These are phyloP conservation scores for Monarcha castaneiventris DNA, from an alignment of 2,113 vertebrate genomes.

Conservation along the genomic window DNA sequence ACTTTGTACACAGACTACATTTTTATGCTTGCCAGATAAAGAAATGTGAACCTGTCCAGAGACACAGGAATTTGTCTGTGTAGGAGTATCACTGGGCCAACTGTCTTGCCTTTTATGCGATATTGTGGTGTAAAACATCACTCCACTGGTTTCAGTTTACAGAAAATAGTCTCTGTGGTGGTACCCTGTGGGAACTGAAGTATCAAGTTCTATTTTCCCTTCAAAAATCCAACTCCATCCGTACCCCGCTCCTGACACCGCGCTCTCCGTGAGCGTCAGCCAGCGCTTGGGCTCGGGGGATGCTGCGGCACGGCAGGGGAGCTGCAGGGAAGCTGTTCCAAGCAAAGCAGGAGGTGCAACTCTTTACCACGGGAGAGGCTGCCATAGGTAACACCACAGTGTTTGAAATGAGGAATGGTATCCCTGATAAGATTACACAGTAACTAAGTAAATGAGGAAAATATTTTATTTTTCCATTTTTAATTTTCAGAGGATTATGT, in stretches of 20 bases:
- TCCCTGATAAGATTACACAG: not conserved
- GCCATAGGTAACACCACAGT: not conserved
- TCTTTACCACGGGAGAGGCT: not conserved
- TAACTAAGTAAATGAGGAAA: not conserved
- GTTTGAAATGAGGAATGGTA: not conserved
- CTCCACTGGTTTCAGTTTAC: not conserved
- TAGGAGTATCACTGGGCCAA: conserved; percentile 37
- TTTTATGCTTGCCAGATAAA: conserved; percentile 53
- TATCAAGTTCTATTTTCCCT: conserved; percentile 57
- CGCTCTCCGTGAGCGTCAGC: not conserved
- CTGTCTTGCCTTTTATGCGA: conserved; percentile 47
- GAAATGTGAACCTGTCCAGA: conserved; percentile 52
- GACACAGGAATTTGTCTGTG: conserved; percentile 22
- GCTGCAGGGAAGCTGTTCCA: not conserved
- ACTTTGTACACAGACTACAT: conserved; percentile 4
- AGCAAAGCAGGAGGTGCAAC: not conserved
- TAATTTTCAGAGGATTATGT: not conserved
- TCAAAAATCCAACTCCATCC: not conserved
- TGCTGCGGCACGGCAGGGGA: not conserved
- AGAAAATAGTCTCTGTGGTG: conserved; percentile 39
- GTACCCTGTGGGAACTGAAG: conserved; percentile 30
- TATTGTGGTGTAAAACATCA: conserved; percentile 34
- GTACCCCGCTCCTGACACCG: not conserved
- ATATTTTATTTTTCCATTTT: not conserved
- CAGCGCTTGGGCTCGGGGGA: not conserved